Evolutionary conservation across 2,888 invertebrate genomes (phyloP), one percentile per base, ranked within the genome.

Genomic region (Diogma glabrata): DNA sequence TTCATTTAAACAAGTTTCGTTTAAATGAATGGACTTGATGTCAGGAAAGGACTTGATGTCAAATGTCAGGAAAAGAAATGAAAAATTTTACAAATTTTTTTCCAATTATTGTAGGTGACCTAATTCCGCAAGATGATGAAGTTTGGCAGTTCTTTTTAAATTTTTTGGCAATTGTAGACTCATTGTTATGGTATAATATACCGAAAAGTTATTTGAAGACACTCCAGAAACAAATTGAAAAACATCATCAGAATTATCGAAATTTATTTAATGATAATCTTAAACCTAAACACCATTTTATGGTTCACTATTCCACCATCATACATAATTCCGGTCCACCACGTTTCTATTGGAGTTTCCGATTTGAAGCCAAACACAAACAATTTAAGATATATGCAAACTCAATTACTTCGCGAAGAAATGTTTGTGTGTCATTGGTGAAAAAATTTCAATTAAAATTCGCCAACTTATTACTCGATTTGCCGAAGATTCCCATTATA

Each of bases 151-250:
- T 38, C 38, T 38, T 38, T 16, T 2, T 33, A 2, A 6, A 10
- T 38, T 38, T 38, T 38, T 38, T 7, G 7, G 19, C 16, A 5
- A 38, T 38, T 17, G 16, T 38, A 6, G 38, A 38, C 7, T 9
- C 38, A 2, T 38, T 38, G 16, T 16, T 38, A 10, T 38, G 38
- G 38, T 38, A 7, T 38, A 7, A 4, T 38, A 38, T 38, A 38
- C 6, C 16, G 9, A 38, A 38, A 38, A 17, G 58, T 59, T 59
- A 59, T 59, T 59, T 59, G 57, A 54, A 54, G 57, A 56, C 55
- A 51, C 58, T 51, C 56, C n/a, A n/a, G n/a, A n/a, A n/a, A n/a
- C n/a, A n/a, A n/a, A 51, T 51, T 20, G n/a, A 9, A 46, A 22
- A 28, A 23, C 28, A 40, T 20, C 38, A 51, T 46, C 22, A 10